Evolutionary conservation across 2,888 invertebrate species (phyloP).

Genomic region (Acholoe squamosa): DNA sequence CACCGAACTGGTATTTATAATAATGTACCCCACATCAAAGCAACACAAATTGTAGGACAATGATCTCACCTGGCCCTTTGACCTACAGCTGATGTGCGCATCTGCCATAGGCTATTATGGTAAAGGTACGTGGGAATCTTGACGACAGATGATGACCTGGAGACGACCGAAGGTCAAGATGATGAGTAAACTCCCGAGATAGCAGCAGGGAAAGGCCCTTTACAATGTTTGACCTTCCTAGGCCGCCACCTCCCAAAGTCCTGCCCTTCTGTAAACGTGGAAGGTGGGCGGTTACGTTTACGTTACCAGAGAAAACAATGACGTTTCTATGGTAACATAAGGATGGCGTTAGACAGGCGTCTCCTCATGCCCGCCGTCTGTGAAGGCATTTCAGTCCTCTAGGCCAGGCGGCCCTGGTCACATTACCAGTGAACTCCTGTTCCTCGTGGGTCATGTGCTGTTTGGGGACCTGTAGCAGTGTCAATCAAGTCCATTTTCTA

Average conservation of each 20-base stretch:
- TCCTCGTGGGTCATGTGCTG: neutral
- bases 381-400: too few relatives aligned
- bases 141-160: neutral
- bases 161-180: slow-evolving; percentile 36
- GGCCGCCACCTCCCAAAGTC: neutral
- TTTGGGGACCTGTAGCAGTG: too few relatives aligned
- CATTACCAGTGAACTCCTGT: neutral
- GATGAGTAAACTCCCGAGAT: neutral
- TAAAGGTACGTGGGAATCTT: neutral
- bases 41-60: neutral
- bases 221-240: neutral
- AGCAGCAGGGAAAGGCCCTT: neutral
- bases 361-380: slow-evolving; percentile 18
- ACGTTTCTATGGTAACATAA: slow-evolving; percentile 45
- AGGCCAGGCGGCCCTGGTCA: neutral
- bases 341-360: neutral
- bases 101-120: neutral
- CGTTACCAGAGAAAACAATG: slow-evolving; percentile 37
- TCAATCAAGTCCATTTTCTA: too few relatives aligned
- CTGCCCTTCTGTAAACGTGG: neutral
- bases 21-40: neutral
- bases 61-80: neutral
- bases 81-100: neutral
- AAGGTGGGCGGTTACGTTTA: neutral
- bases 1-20: neutral